These are phyloP conservation scores for Campoplex nolae DNA, from an alignment of 2,888 invertebrate genomes.

Conservation along the genomic window DNA sequence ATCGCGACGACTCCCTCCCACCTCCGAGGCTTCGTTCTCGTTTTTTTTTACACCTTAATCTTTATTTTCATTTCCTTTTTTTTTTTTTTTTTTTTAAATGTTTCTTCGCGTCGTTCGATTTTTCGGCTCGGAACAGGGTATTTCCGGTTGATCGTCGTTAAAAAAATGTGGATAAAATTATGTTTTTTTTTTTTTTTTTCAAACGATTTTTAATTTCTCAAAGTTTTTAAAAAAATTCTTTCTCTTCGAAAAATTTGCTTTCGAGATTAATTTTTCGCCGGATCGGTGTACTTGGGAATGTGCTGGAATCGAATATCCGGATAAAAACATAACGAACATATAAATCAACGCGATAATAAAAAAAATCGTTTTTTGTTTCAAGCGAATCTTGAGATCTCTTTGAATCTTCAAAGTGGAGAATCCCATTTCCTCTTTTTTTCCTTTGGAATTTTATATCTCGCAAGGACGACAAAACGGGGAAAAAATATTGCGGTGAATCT, in stretches of 20 bases:
- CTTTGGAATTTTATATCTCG: slow-evolving; percentile 12
- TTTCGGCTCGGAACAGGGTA: not conserved
- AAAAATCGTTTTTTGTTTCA: not conserved
- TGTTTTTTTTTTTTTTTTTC: no score
- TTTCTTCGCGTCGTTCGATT: not conserved
- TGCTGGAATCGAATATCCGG: no score
- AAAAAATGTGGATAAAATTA: not conserved
- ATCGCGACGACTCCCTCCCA: slow-evolving; percentile 8
- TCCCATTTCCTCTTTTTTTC: not conserved
- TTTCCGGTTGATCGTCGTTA: not conserved
- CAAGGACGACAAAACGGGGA: slow-evolving; percentile 6
- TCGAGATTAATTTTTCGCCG: no score
- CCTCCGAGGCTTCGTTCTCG: not conserved
- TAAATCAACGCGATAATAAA: not conserved
- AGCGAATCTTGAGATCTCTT: not conserved
- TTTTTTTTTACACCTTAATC: slow-evolving; percentile 15
- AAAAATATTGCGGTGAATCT: slow-evolving; percentile 41
- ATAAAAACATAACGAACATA: not conserved
- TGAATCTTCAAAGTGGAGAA: not conserved
- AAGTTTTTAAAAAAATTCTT: not conserved
- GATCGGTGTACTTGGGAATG: no score
- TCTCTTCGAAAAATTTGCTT: not conserved
- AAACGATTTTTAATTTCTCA: no score
- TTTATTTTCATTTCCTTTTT: not conserved
- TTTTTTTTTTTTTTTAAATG: not conserved